Evolutionary conservation across 2,797 vertebrate species (phyloP).

Genomic region (Oreochromis grahami): DNA sequence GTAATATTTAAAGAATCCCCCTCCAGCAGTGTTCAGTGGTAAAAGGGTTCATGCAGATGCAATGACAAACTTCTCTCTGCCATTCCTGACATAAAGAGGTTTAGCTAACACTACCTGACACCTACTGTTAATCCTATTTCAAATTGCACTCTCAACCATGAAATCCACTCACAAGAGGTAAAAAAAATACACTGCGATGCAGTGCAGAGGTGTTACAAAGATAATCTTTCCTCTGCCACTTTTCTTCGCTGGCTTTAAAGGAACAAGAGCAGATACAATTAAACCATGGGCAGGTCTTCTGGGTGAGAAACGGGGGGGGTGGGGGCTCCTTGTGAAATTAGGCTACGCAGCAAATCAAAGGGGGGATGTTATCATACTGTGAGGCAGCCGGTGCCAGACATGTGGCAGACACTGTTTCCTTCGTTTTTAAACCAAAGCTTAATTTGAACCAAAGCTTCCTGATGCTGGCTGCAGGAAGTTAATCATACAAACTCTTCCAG

Average conservation of each 20-base stretch:
- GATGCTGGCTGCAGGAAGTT: conserved; percentile 31
- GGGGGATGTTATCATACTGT: conserved; percentile 22
- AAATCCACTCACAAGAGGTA: conserved; percentile 69
- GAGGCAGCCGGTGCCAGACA: conserved; percentile 38
- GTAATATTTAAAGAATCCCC: conserved; percentile 64
- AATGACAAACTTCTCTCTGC: conserved; percentile 65
- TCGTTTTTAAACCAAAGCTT: conserved; percentile 11
- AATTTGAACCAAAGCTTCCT: conserved; percentile 56
- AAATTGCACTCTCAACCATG: conserved; percentile 69
- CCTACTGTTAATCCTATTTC: conserved; percentile 73
- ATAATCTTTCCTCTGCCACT: conserved; percentile 67
- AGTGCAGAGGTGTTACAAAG: conserved; percentile 61
- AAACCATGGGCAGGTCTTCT: conserved; percentile 1
- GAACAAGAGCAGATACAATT: conserved; percentile 63
- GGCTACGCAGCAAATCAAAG: conserved; percentile 16
- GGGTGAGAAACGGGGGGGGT: not conserved
- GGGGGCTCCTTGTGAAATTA: conserved; percentile 19
- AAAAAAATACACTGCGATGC: conserved; percentile 45
- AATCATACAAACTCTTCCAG: conserved; percentile 49
- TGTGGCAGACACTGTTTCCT: conserved; percentile 38
- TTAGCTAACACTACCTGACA: conserved; percentile 70
- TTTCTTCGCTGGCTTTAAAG: conserved; percentile 41
- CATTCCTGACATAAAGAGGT: conserved; percentile 69
- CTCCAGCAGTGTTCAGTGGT: conserved; percentile 37
- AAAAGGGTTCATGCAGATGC: conserved; percentile 54